Evolutionary conservation across 2,888 invertebrate species (phyloP).

Genomic region (Rotaria socialis): DNA sequence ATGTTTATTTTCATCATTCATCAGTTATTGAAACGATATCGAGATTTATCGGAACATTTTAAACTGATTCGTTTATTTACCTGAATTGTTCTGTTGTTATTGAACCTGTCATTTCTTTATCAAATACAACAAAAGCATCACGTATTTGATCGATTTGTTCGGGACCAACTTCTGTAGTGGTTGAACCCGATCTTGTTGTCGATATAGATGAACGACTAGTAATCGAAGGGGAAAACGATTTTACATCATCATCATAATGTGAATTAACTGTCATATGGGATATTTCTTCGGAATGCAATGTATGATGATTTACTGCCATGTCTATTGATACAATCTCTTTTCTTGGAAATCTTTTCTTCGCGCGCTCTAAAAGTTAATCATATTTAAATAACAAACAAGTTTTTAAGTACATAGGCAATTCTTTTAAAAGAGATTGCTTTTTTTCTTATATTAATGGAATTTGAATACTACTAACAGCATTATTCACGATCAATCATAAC

Average conservation of each 20-base stretch:
- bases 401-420: too few species aligned
- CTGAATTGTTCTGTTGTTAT: background rate
- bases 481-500: too few species aligned
- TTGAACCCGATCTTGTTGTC: background rate
- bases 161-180: background rate
- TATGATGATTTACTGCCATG: background rate
- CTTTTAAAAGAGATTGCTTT: too few species aligned
- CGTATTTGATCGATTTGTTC: constrained; percentile 6
- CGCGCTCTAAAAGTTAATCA: background rate
- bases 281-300: background rate
- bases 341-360: background rate
- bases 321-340: too few species aligned
- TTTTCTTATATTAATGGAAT: too few species aligned
- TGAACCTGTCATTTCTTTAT: constrained; percentile 11
- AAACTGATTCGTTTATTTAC: background rate
- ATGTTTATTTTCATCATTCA: too few species aligned
- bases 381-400: too few species aligned
- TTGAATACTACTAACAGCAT: too few species aligned
- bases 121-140: background rate
- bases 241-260: background rate
- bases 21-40: too few species aligned
- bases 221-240: background rate
- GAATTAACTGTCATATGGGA: background rate
- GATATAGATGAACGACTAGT: background rate
- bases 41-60: too few species aligned